Base-by-base conservation (phyloP, 2,113 vertebrate genomes). In the Syngnathus typhle region DNA sequence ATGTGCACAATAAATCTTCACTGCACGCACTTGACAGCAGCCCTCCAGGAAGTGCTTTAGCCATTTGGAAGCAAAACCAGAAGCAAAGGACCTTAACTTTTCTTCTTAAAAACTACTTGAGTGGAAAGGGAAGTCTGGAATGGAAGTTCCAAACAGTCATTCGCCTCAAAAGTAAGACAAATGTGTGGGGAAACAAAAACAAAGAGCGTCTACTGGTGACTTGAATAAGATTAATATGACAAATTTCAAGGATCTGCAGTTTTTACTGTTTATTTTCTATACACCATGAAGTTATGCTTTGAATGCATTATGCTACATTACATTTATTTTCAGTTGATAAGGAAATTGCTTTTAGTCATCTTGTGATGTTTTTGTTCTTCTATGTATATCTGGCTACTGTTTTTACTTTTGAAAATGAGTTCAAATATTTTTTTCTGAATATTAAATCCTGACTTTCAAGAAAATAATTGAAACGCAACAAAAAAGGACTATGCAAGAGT, bases 1-100 rank as follows among this genome's bases (percentile, higher is more conserved):
- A 87, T 76, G 75, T 72, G 69, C 69, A 39, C 81, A 49, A 89
- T 88, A 85, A 82, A 88, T 89, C 88, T 88, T 82, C 73, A 44
- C 71, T 23, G 70, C 44, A 46, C 37, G 51, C 71, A 59, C 74
- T 85, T 62, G 86, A 87, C 85, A 87, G 81, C 69, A 67, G 58
- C 69, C 72, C 81, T 85, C 74, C 82, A 83, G 72, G 71, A 82
- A 82, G 83, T 73, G 65, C 71, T 69, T 46, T 3, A 38, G 72
- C 69, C 71, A 58, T 55, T 75, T 18, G 7, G 69, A 59, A 67
- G 37, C 43, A 65, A 74, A 60, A 65, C 62, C 55, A 7, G 5
- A 70, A 59, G 63, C 58, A 32, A 32, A 32, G 56, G 73, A 80
- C 71, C 44, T 60, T 68, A 63, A 74, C 71, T 67, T 78, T 78